These are phyloP conservation scores for Erpobdella octoculata DNA, from an alignment of 2,888 invertebrate genomes.

Conservation along the genomic window DNA sequence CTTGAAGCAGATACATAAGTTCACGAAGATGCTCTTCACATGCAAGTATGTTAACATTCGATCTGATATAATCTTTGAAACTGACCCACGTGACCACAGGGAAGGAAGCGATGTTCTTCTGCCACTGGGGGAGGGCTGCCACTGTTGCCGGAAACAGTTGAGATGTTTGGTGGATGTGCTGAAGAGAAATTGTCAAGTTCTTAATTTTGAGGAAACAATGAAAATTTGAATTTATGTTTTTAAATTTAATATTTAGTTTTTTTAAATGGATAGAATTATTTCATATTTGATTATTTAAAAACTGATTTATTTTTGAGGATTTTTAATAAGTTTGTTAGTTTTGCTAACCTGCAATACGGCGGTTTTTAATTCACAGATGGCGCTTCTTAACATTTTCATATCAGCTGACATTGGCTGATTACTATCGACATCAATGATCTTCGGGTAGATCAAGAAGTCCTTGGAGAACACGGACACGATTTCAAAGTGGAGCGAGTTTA, in stretches of 20 bases:
- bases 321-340: background rate
- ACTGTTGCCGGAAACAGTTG: conserved; percentile 60
- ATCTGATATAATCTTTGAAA: conserved; percentile 58
- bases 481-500: conserved; percentile 42
- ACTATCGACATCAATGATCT: conserved; percentile 60
- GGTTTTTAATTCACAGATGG: conserved; percentile 56
- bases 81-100: conserved; percentile 61
- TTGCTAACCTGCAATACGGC: conserved; percentile 56
- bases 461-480: conserved; percentile 51
- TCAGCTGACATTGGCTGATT: conserved; percentile 61
- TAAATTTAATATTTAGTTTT: too few species aligned
- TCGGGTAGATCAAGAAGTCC: conserved; percentile 59
- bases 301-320: background rate
- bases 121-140: conserved; percentile 51
- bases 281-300: background rate
- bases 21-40: conserved; percentile 62
- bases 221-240: too few species aligned
- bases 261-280: too few species aligned
- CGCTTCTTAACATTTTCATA: conserved; percentile 59
- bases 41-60: conserved; percentile 61
- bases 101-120: conserved; percentile 58
- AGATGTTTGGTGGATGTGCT: conserved; percentile 57
- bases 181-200: too few species aligned
- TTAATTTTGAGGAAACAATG: too few species aligned
- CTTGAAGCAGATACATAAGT: conserved; percentile 60